Percentiles rank a stretch among this genome's conserved stretches.
These are phyloP conservation scores for Peromyscus nudipes DNA, from an alignment of 2,797 vertebrate genomes.

Conservation along the genomic window DNA sequence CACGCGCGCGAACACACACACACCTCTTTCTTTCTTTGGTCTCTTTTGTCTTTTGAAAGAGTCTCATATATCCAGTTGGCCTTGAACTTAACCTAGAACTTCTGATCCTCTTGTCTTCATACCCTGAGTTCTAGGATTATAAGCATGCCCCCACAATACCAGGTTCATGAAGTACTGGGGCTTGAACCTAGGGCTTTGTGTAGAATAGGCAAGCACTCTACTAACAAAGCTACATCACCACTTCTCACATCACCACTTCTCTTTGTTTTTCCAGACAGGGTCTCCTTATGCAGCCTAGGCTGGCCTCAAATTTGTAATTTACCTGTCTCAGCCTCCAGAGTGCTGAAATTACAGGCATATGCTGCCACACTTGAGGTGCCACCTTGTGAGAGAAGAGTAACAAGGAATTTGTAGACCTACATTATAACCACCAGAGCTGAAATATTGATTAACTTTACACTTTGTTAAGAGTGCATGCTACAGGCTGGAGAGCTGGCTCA, in stretches of 20 bases:
- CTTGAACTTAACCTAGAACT: not conserved
- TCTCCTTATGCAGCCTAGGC: not conserved
- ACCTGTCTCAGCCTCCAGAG: not conserved
- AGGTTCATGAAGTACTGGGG: not conserved
- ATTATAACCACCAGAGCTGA: slow-evolving; percentile 15
- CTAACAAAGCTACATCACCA: not conserved
- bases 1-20: not conserved
- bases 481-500: not conserved
- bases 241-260: not conserved
- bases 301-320: not conserved
- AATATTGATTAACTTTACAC: slow-evolving; percentile 40
- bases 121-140: not conserved
- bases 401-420: not conserved
- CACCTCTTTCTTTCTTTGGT: not conserved
- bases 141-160: not conserved
- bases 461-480: slow-evolving; percentile 34
- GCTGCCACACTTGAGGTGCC: not conserved
- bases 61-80: not conserved
- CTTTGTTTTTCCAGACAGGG: not conserved
- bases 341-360: not conserved
- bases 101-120: not conserved
- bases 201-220: not conserved
- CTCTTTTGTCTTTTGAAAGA: not conserved
- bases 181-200: not conserved
- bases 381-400: not conserved